These are phyloP conservation scores for Mellivora capensis DNA, from an alignment of 2,113 vertebrate genomes.

Conservation along the genomic window DNA sequence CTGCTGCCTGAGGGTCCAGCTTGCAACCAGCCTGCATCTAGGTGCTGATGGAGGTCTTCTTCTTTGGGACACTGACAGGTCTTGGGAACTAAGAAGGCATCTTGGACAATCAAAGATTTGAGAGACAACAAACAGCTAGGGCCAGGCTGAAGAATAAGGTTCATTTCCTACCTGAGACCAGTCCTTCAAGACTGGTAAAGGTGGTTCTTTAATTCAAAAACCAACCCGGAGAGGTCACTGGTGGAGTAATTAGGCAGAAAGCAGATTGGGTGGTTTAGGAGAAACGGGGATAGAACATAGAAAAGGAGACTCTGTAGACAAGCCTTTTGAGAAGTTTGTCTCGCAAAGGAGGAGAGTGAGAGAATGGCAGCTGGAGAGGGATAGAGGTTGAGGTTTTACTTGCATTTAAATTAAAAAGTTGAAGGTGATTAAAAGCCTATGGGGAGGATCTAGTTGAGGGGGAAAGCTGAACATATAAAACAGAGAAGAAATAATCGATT, in stretches of 20 bases:
- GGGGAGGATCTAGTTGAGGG: neutral
- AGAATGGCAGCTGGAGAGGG: neutral
- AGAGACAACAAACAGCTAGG: neutral
- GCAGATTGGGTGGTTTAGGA: neutral
- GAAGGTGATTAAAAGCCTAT: neutral
- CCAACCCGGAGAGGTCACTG: neutral
- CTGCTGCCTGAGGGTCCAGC: neutral
- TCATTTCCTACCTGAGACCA: neutral
- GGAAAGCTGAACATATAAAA: neutral
- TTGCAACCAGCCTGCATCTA: neutral
- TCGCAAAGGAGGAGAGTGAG: neutral
- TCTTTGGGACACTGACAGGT: neutral
- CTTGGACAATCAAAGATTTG: neutral
- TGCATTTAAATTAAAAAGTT: neutral
- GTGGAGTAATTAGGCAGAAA: neutral
- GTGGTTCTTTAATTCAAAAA: neutral
- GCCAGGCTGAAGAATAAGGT: neutral
- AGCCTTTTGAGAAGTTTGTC: neutral
- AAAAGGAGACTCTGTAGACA: neutral
- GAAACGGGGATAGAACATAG: neutral
- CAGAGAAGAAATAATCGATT: neutral
- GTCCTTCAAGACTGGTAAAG: neutral
- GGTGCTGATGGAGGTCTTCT: neutral
- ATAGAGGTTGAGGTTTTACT: no score
- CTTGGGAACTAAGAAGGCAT: neutral